Conservation (phyloP, 2,797 vertebrate species). For the Poecile montanus region DNA sequence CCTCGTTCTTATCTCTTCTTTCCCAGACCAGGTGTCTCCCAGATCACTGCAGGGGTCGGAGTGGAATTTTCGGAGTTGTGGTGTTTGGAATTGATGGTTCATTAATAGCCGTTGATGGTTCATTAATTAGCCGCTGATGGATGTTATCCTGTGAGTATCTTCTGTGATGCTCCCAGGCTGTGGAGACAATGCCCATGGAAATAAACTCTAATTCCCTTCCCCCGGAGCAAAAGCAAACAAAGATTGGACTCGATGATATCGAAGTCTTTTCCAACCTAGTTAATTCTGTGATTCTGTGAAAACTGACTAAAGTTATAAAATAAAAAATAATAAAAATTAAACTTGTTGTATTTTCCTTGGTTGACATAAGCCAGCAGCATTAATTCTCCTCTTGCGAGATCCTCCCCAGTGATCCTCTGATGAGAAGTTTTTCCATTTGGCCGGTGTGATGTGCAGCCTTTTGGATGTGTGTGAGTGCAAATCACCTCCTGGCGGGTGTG, state of each 20-base stretch:
- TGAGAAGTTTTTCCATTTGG: conserved; percentile 7
- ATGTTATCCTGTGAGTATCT: background rate
- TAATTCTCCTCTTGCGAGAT: background rate
- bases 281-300: background rate
- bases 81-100: background rate
- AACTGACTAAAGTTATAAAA: background rate
- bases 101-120: background rate
- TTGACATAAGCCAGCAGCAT: background rate
- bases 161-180: background rate
- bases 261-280: background rate
- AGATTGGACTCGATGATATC: background rate
- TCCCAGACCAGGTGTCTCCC: background rate
- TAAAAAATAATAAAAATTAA: background rate
- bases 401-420: background rate
- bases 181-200: no score
- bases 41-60: background rate
- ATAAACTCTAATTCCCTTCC: background rate
- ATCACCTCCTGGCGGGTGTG: background rate
- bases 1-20: background rate
- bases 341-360: background rate
- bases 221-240: background rate
- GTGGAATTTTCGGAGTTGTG: no score
- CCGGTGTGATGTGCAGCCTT: background rate
- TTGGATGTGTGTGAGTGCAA: background rate
- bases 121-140: background rate